Percentiles rank a stretch among this genome's conserved stretches.
Conservation (phyloP, 1,140 invertebrate genomes). For the Bacillus rossius region DNA sequence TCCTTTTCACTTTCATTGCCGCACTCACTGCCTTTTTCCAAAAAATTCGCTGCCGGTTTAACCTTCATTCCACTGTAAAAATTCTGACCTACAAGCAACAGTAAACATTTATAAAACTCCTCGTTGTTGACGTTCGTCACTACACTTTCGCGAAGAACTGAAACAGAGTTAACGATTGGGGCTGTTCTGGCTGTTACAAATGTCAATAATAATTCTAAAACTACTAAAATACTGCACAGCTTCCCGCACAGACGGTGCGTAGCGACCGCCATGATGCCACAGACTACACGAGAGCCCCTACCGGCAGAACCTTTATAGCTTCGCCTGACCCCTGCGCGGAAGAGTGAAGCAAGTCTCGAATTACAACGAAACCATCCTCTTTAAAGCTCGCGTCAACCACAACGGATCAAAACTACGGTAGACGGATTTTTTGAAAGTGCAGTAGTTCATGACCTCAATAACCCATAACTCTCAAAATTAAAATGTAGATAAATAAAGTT, state of each 20-base stretch:
- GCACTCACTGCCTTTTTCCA: constrained; percentile 4
- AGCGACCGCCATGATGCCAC: constrained; percentile 11
- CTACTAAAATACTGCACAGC: background rate
- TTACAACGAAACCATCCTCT: no score
- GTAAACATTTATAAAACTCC: constrained; percentile 4
- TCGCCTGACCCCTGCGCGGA: no score
- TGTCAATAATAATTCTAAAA: constrained; percentile 5
- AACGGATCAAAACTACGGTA: no score
- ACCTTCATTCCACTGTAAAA: constrained; percentile 6
- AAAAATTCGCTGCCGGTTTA: background rate
- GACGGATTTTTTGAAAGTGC: no score
- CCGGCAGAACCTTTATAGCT: background rate
- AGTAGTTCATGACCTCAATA: no score
- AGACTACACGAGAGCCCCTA: background rate
- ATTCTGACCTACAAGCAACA: constrained; percentile 6
- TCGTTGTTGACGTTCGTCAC: constrained; percentile 10
- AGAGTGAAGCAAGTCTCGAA: no score
- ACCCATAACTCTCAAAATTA: no score
- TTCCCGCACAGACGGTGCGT: background rate
- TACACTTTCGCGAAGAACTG: constrained; percentile 3
- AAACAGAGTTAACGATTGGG: constrained; percentile 1
- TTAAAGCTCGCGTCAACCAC: no score
- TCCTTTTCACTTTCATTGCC: background rate
- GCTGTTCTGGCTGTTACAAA: background rate
- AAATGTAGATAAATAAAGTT: no score